Evolutionary conservation across 2,113 vertebrate species (phyloP), one percentile per base, ranked within the genome.

Genomic region (Fregata magnificens): DNA sequence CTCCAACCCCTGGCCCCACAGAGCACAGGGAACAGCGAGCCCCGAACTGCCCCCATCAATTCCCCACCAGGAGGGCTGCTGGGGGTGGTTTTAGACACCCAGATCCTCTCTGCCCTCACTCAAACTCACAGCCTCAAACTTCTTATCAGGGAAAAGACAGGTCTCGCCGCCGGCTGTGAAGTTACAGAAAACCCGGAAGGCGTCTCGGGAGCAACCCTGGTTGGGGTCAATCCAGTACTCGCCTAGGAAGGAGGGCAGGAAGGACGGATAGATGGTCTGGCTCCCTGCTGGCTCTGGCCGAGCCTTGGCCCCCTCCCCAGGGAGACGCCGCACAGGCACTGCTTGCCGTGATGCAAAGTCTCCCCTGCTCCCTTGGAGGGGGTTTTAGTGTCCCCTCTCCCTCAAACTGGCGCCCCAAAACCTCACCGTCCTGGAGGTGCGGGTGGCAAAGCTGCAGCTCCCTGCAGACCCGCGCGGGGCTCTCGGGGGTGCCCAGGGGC

Each of bases 161-260:
- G 99, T 99, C 89, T 99, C 98, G 19, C 99, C 99, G 10, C 98
- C 98, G 2, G 99, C 99, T 0, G 99, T 99, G 97, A 99, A 99
- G 97, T 99, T 99, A 95, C 99, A 99, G 96, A 98, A 99, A 50
- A 99, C 99, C 76, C 97, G 98, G 97, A 99, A 97, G 9, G 99
- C 98, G 52, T 99, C 99, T 40, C 96, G 90, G 53, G 99, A 81
- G 63, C 99, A 99, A 65, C 99, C 99, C 93, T 99, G 99, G 96
- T 99, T 99, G 72, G 99, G 99, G 94, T 99, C 99, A 58, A 99
- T 99, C 99, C 99, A 99, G 94, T 99, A 99, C 16, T 99, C 99
- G 36, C 99, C 99, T 99, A 84, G 53, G 79, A 63, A 90, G 34
- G 52, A n/a, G 17, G 62, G 90, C 38, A 19, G 40, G 38, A 29